These are phyloP conservation scores for Sebastes iracundus DNA, from an alignment of 2,797 vertebrate genomes.

Conservation along the genomic window DNA sequence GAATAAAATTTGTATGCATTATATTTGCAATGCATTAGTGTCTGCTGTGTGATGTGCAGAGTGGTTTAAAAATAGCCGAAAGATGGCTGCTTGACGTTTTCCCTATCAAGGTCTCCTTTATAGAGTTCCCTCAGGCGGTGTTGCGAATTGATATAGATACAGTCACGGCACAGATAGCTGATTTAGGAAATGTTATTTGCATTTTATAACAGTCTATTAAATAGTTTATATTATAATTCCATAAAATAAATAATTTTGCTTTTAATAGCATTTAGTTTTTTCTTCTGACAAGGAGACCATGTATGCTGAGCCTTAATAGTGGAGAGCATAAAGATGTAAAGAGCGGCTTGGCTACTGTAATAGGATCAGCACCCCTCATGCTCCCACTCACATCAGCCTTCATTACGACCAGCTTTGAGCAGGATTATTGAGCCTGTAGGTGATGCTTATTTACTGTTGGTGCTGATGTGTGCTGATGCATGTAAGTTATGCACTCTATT, in stretches of 20 bases:
- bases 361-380: conserved; percentile 69
- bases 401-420: conserved; percentile 48
- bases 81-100: neutral
- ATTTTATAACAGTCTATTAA: neutral
- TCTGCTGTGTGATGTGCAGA: neutral
- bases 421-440: conserved; percentile 56
- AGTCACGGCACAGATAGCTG: neutral
- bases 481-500: neutral
- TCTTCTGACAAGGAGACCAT: neutral
- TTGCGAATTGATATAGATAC: neutral
- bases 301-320: neutral
- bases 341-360: conserved; percentile 55
- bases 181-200: neutral
- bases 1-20: neutral
- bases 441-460: conserved; percentile 36
- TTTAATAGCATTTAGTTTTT: neutral
- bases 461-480: conserved; percentile 23
- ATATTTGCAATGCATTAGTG: neutral
- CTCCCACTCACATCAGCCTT: conserved; percentile 53
- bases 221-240: neutral
- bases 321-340: conserved; percentile 38
- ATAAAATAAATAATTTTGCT: neutral
- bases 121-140: neutral
- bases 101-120: neutral
- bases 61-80: neutral